Base-by-base conservation (phyloP, 2,888 invertebrate genomes). In the Lottia gigantea region DNA sequence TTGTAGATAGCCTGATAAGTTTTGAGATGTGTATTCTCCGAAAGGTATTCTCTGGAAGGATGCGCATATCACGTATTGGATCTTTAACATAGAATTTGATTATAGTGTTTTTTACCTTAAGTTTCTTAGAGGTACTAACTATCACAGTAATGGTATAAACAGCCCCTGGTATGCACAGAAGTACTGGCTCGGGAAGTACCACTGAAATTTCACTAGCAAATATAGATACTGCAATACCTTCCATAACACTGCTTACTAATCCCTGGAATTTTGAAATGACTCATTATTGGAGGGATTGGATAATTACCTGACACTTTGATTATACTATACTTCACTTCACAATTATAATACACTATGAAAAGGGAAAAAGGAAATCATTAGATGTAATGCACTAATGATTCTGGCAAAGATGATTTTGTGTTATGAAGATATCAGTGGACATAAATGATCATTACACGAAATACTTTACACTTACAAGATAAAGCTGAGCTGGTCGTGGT, bases 171-270 rank as follows among this genome's bases (percentile, higher is more conserved):
- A 80, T 71, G 25, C 77, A 75, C 15, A 80, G 74, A 15, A 81
- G 62, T 12, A 79, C 74, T 4, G 75, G 78, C 40, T 75, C 77
- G 0, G 81, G 81, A 25, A 81, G 64, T 8, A 74, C 66, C 19
- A 76, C 74, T 12, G 79, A 77, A 1, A 81, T 71, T 71, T 80
- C 80, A n/a, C 72, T 70, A 2, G 76, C 74, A 70, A 81, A 78
- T 25, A 80, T 62, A 4, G 75, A 47, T n/a, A 71, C 69, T 26
- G 78, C 74, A 16, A 76, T 73, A 12, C 75, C 74, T 68, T 81
- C 81, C 12, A 78, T 69, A n/a, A 78, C 46, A 64, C 76, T 76
- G 6, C 71, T 71, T 23, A 79, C 45, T 14, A 80, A 64, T n/a
- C 81, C 81, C 81, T 81, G 68, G 1, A 45, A 55, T n/a, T n/a